These are phyloP conservation scores for Indicator maculatus DNA, from an alignment of 2,113 vertebrate species.

Conservation along the genomic window DNA sequence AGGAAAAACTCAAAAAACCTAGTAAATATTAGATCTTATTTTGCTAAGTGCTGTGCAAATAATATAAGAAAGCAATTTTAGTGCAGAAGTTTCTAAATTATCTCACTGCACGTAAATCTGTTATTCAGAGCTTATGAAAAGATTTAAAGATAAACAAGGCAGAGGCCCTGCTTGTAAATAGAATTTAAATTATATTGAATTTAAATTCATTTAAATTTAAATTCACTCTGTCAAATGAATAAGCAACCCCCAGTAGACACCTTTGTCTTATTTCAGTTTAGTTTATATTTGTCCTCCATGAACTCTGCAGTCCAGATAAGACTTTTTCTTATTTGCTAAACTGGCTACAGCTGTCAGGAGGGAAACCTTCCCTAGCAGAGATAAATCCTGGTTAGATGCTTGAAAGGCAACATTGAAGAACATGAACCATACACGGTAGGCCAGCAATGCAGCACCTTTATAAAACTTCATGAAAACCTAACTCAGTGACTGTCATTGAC, in stretches of 20 bases:
- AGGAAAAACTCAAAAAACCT: not conserved
- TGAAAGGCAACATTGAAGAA: not conserved
- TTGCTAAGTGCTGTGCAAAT: not conserved
- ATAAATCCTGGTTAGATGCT: not conserved
- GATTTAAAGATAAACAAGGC: not conserved
- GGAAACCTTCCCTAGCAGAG: not conserved
- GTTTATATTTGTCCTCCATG: not conserved
- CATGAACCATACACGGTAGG: not conserved
- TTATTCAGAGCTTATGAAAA: not conserved
- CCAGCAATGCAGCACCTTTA: not conserved
- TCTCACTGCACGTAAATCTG: not conserved
- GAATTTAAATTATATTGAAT: not conserved
- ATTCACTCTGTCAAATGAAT: not conserved
- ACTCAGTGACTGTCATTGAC: not conserved
- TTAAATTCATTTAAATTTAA: no score
- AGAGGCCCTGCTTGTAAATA: not conserved
- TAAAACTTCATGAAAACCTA: not conserved
- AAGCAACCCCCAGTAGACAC: not conserved
- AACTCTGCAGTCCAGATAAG: not conserved
- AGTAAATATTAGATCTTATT: not conserved
- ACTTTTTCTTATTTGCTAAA: not conserved
- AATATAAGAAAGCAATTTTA: not conserved
- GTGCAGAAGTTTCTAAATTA: not conserved
- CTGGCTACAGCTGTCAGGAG: not conserved
- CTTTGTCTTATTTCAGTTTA: not conserved